Conservation (phyloP, 2,113 vertebrate genomes). For the Ophiodon elongatus region DNA sequence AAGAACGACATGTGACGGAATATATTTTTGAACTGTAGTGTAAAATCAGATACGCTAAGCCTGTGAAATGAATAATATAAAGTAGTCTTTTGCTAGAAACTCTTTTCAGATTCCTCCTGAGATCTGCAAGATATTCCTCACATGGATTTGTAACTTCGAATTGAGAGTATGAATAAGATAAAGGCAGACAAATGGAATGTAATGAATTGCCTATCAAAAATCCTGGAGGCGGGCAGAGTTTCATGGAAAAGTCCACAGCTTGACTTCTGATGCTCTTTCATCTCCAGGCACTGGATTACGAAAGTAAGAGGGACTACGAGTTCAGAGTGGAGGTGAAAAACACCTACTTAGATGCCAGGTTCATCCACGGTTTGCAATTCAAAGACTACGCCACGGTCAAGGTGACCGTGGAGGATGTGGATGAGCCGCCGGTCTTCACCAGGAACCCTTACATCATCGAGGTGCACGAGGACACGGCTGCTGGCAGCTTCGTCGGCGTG, state of each 20-base stretch:
- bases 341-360: conserved; percentile 90
- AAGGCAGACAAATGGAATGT: conserved; percentile 69
- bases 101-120: conserved; percentile 41
- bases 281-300: conserved; percentile 93
- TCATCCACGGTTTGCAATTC: conserved; percentile 91
- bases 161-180: conserved; percentile 62
- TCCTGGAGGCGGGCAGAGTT: conserved; percentile 38
- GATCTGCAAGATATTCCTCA: conserved; percentile 53
- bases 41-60: conserved; percentile 60
- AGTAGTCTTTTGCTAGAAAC: conserved; percentile 42
- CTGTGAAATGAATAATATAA: conserved; percentile 68
- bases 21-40: conserved; percentile 35
- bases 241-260: conserved; percentile 38
- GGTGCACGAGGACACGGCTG: conserved; percentile 93
- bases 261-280: conserved; percentile 58
- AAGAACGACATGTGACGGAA: conserved; percentile 35
- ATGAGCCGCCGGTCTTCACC: conserved; percentile 93
- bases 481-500: conserved; percentile 92
- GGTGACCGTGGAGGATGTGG: conserved; percentile 91
- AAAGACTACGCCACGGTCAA: conserved; percentile 92
- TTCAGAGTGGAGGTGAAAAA: conserved; percentile 94
- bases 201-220: conserved; percentile 51
- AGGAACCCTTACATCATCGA: conserved; percentile 92
- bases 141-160: conserved; percentile 67
- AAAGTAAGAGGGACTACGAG: conserved; percentile 90